Base-by-base conservation (phyloP, 2,888 invertebrate genomes). In the Euplexia lucipara region DNA sequence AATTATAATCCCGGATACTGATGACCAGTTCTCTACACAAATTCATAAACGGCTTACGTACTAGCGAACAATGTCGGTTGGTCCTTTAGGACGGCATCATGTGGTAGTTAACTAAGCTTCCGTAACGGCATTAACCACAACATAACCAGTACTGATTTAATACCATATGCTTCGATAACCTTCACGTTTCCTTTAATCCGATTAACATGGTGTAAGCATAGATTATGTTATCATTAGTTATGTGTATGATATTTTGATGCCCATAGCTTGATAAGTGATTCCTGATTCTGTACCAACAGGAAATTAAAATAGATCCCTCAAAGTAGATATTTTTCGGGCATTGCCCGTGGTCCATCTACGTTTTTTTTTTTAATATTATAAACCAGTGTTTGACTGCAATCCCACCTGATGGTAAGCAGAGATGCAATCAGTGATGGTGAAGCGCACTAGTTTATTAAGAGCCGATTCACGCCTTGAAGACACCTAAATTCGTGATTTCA, bases 161-260 rank as follows among this genome's bases (percentile, higher is more conserved):
- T 78, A 63, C 69, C 53, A 62, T 74, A 57, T 73, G 81, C 69
- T 70, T 73, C 75, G 56, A 47, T 70, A 56, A 63, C 57, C 81
- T 78, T 80, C 65, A 56, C 70, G 68, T 73, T 73, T 71, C 70
- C 70, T 74, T 62, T 79, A 77, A 81, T 73, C 77, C 63, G 81
- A 77, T 81, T 80, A 77, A 12, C 62, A 42, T 41, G 57, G 73
- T 58, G 49, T 68, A 56, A 57, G 26, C 47, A 60, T 54, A 60
- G 78, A 80, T 72, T 66, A n/a, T n/a, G n/a, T n/a, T n/a, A 61
- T 37, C 53, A 56, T 48, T 67, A 64, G 42, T 62, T 74, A 60
- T 62, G 56, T 37, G 12, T 52, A 58, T 56, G 42, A 60, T 61
- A 49, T 47, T n/a, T 26, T 42, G 54, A 20, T 70, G 42, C 10